Evolutionary conservation across 2,888 invertebrate genomes (phyloP).

Genomic region (Nomada goodeniana): DNA sequence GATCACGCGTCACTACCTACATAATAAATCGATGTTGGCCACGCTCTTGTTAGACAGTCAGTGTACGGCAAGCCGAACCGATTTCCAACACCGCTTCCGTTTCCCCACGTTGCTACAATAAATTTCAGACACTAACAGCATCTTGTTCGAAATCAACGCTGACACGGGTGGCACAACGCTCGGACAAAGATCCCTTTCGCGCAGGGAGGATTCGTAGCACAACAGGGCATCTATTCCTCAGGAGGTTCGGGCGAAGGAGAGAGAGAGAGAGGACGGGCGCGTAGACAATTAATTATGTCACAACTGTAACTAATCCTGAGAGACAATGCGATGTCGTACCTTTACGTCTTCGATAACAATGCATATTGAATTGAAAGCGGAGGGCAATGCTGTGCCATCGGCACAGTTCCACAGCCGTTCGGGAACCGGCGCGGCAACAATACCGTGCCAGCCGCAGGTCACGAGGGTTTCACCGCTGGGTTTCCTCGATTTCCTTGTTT

Average conservation of each 20-base stretch:
- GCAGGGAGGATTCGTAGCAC: conserved; percentile 2
- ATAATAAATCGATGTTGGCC: no score
- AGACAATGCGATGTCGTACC: conserved; percentile 74
- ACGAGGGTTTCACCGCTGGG: conserved; percentile 61
- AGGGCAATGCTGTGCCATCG: conserved; percentile 43
- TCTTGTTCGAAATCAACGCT: background rate
- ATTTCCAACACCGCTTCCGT: no score
- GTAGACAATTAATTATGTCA: conserved; percentile 77
- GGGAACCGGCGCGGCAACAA: conserved; percentile 66
- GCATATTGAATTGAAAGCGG: conserved; percentile 78
- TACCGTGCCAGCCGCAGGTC: conserved; percentile 70
- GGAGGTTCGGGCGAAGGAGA: conserved; percentile 1
- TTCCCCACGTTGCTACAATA: no score
- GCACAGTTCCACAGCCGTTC: conserved; percentile 53
- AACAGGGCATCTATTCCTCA: conserved; percentile 9
- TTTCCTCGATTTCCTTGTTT: conserved; percentile 72
- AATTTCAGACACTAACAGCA: background rate
- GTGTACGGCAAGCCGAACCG: no score
- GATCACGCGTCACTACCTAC: no score
- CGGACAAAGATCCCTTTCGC: conserved; percentile 12
- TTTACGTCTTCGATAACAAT: conserved; percentile 78
- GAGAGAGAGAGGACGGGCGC: background rate
- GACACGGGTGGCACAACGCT: background rate
- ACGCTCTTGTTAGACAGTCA: no score
- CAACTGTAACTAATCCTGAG: conserved; percentile 74